Evolutionary conservation across 64 coral and sea anemone genomes (phyloP), one percentile per base, ranked within the genome.

Genomic region (Actinia tenebrosa): DNA sequence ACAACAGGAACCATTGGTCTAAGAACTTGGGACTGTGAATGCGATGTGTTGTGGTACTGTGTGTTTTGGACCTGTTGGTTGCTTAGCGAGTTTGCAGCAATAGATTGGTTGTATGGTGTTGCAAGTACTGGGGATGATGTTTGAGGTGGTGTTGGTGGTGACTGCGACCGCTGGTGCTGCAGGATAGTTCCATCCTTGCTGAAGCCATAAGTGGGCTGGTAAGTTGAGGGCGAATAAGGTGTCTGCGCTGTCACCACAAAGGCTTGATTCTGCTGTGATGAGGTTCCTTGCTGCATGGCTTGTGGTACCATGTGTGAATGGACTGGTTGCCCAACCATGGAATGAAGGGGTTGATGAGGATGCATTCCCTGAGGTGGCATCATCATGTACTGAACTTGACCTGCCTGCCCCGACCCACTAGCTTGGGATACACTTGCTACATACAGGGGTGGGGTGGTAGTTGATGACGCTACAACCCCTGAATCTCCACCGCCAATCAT

Each of bases 71-170:
- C 53, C 20, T 92, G 94, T 45, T 92, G 94, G 11, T 86, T 56
- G 53, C 79, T 87, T 16, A 82, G 88, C 44, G 78, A 60, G 16
- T 83, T 87, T 15, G 89, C 60, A 64, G 92, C 87, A 20, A 89
- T 88, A 15, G 91, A 85, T 45, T 87, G 86, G 64, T 84, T 82
- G 75, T 71, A 91, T 60, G 85, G 80, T 55, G 80, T 72, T 15
- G 94, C 80, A 69, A 89, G 85, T 42, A 81, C 91, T 59, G 94
- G 94, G 27, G 94, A 96, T 25, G 94, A 92, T 7, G 94, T 96
- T 44, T 89, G 91, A 23, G 94, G 94, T 85, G 94, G 94, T 55
- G 94, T 96, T n/a, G 94, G 94, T 80, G 94, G 94, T 44, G 94
- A 92, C 71, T 96, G 94, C 5, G 94, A 96, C 7, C 94, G 94